These are phyloP conservation scores for Microcebus griseorufus DNA, from an alignment of 2,113 vertebrate genomes.

Conservation along the genomic window DNA sequence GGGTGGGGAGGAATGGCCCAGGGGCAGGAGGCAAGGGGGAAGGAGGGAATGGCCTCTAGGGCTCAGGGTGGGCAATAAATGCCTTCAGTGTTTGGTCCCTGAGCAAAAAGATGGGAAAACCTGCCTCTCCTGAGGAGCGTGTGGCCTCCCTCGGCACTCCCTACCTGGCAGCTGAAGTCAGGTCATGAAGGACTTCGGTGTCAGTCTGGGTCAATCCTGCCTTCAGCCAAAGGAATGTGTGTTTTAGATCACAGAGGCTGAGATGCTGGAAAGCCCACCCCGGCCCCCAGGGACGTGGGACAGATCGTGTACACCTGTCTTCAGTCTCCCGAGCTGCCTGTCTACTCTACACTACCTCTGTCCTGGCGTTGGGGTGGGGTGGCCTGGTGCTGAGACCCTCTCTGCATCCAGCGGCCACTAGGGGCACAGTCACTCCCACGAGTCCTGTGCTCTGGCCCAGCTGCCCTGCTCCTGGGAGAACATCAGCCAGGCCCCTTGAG, in stretches of 20 bases:
- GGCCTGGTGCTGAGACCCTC: background rate
- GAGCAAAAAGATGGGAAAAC: background rate
- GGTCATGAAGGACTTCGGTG: background rate
- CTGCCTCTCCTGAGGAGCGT: background rate
- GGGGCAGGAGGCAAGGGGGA: background rate
- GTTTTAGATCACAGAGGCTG: background rate
- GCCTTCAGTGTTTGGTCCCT: background rate
- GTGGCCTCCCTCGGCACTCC: background rate
- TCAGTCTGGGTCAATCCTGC: background rate
- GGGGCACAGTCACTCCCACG: background rate
- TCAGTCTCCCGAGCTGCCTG: background rate
- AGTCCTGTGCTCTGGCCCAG: background rate
- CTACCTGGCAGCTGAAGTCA: background rate
- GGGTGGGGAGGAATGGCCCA: background rate
- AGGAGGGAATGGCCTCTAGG: background rate
- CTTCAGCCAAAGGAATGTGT: conserved; percentile 8
- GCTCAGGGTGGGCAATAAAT: background rate
- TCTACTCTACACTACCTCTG: background rate
- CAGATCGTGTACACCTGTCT: background rate
- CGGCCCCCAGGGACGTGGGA: background rate
- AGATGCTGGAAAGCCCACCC: background rate
- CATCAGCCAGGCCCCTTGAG: background rate
- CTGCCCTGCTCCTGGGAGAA: background rate
- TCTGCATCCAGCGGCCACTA: background rate
- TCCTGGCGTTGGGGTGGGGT: background rate